Evolutionary conservation across 2,888 invertebrate species (phyloP).

Genomic region (Liodrosophila aerea): DNA sequence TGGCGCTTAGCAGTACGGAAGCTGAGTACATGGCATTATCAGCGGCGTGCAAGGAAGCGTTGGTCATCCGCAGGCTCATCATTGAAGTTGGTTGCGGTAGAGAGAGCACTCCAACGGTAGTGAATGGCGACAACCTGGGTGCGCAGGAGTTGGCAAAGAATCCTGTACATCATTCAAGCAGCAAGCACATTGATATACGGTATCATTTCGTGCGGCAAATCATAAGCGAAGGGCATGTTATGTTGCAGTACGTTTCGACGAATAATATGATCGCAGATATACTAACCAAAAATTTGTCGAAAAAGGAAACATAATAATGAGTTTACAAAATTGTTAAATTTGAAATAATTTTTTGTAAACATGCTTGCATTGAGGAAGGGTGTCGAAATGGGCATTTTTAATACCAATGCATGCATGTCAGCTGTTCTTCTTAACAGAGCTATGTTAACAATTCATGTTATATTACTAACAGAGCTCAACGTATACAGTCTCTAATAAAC

Average conservation of each 20-base stretch:
- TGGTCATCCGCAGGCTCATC: slow-evolving; percentile 16
- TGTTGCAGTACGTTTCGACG: slow-evolving; percentile 1
- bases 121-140: slow-evolving; percentile 2
- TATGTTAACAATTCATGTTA: no score
- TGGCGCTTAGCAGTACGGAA: slow-evolving; percentile 32
- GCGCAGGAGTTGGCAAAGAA: slow-evolving; percentile 16
- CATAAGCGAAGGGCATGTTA: slow-evolving; percentile 11
- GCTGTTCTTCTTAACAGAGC: background rate
- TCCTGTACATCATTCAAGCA: slow-evolving; percentile 29
- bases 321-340: slow-evolving; percentile 8
- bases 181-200: slow-evolving; percentile 28
- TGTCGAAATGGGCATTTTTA: background rate
- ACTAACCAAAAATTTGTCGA: background rate
- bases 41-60: slow-evolving; percentile 29
- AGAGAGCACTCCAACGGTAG: slow-evolving; percentile 3
- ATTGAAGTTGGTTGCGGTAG: slow-evolving; percentile 8
- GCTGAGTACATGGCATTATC: slow-evolving; percentile 37
- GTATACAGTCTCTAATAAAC: no score
- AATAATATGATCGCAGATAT: slow-evolving; percentile 1
- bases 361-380: slow-evolving; percentile 13
- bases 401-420: background rate
- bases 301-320: slow-evolving; percentile 6
- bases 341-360: slow-evolving; percentile 11
- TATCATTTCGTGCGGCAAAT: slow-evolving; percentile 31
- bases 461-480: no score